phyloP scores from a whole-genome alignment of 2,797 vertebrate species.

The Neolamprologus multifasciatus region DNA sequence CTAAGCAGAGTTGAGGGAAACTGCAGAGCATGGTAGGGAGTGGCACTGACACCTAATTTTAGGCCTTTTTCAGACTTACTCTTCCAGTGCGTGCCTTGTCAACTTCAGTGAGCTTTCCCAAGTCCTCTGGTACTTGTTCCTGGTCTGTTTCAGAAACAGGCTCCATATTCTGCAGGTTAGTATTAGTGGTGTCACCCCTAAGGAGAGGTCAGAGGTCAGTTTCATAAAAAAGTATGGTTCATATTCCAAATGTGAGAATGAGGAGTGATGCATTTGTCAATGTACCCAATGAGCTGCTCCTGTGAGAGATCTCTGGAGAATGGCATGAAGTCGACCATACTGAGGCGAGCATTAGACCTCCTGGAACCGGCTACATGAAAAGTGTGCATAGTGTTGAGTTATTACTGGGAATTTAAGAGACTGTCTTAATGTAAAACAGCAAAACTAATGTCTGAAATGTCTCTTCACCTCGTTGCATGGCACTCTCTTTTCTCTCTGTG shows the following conservation, averaged over 20 bases:
- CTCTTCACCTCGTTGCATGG: slow-evolving; percentile 76
- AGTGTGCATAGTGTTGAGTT: not conserved
- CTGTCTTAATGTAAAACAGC: not conserved
- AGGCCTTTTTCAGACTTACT: slow-evolving; percentile 49
- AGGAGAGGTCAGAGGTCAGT: slow-evolving; percentile 14
- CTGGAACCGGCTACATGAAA: slow-evolving; percentile 68
- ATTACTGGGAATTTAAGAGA: not conserved
- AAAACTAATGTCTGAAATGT: not conserved
- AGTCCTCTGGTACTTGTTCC: slow-evolving; percentile 67
- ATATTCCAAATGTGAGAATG: not conserved
- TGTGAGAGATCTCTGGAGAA: slow-evolving; percentile 81
- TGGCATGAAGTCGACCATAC: slow-evolving; percentile 79
- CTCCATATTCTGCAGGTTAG: slow-evolving; percentile 79
- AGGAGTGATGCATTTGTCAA: not conserved
- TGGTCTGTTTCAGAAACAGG: slow-evolving; percentile 70
- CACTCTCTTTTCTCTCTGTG: slow-evolving; percentile 69
- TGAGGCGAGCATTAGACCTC: slow-evolving; percentile 77
- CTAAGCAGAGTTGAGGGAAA: not conserved
- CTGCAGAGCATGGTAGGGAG: not conserved
- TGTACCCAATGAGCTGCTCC: slow-evolving; percentile 80
- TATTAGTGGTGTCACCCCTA: slow-evolving; percentile 80
- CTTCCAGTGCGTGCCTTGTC: slow-evolving; percentile 77
- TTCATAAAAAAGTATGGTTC: not conserved
- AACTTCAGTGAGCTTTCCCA: slow-evolving; percentile 73
- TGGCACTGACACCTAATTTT: slow-evolving; percentile 1